phyloP scores from a whole-genome alignment of 2,888 invertebrate genomes.

The Macrophya alboannulata region DNA sequence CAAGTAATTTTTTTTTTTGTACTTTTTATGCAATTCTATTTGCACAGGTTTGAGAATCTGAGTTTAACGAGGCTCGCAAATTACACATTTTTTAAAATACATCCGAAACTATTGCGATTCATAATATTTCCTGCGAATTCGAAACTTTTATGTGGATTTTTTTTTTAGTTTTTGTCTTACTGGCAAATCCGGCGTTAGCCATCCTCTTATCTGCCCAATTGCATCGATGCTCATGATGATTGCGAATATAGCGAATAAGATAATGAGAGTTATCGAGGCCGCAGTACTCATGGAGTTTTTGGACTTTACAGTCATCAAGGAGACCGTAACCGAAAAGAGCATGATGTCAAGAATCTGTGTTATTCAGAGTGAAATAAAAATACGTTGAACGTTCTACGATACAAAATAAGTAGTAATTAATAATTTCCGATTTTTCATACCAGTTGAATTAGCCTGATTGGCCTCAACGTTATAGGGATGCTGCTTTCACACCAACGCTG shows the following conservation, averaged over 20 bases:
- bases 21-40: not conserved
- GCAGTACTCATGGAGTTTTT: slow-evolving; percentile 59
- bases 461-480: not conserved
- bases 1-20: not conserved
- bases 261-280: slow-evolving; percentile 67
- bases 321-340: slow-evolving; percentile 12
- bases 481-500: not conserved
- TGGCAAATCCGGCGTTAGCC: slow-evolving; percentile 63
- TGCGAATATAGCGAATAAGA: slow-evolving; percentile 67
- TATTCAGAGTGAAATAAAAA: not conserved
- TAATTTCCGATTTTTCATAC: slow-evolving; percentile 13
- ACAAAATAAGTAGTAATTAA: not conserved
- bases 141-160: not conserved
- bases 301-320: not conserved
- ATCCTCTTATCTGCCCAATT: slow-evolving; percentile 67
- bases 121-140: not conserved
- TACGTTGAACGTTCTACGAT: not conserved
- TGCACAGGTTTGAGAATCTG: not conserved
- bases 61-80: not conserved
- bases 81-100: not conserved
- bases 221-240: slow-evolving; percentile 70
- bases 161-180: slow-evolving; percentile 65
- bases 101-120: not conserved
- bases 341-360: slow-evolving; percentile 20
- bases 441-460: slow-evolving; percentile 32